phyloP scores from a whole-genome alignment of 2,888 invertebrate genomes.

The Ecliptopera silaceata region DNA sequence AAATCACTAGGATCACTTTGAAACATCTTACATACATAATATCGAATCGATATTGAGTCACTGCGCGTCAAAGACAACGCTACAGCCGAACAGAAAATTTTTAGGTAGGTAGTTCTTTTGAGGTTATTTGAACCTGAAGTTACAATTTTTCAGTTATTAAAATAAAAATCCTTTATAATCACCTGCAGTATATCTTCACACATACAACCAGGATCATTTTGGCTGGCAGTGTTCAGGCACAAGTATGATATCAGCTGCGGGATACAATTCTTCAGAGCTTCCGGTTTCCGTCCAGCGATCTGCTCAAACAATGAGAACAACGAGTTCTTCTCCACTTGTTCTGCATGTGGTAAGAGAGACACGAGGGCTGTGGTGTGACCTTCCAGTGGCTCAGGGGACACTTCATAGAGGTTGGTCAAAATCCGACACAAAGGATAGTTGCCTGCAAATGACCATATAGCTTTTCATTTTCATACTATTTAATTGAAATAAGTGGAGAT shows the following conservation, averaged over 20 bases:
- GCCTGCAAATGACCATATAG: conserved; percentile 85
- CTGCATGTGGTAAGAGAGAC: conserved; percentile 91
- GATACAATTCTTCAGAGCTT: conserved; percentile 91
- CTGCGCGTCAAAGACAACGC: no score
- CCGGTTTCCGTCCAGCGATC: conserved; percentile 91
- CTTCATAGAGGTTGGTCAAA: conserved; percentile 94
- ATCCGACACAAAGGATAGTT: conserved; percentile 95
- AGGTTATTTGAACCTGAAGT: no score
- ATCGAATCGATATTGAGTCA: no score
- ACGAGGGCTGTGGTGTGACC: conserved; percentile 93
- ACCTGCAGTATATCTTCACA: conserved; percentile 76
- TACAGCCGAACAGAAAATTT: no score
- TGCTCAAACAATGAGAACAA: conserved; percentile 91
- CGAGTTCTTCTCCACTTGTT: conserved; percentile 92
- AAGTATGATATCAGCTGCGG: conserved; percentile 92
- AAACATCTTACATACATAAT: no score
- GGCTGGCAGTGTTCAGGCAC: conserved; percentile 64
- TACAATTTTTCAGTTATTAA: background rate
- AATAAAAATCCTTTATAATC: background rate
- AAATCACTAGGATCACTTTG: no score
- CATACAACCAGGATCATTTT: conserved; percentile 72
- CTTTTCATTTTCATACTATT: no score
- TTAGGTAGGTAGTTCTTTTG: no score
- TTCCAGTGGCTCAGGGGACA: conserved; percentile 93
- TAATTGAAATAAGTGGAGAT: no score